These are phyloP conservation scores for Herminia tarsipennalis DNA, from an alignment of 2,888 invertebrate genomes.

Conservation along the genomic window DNA sequence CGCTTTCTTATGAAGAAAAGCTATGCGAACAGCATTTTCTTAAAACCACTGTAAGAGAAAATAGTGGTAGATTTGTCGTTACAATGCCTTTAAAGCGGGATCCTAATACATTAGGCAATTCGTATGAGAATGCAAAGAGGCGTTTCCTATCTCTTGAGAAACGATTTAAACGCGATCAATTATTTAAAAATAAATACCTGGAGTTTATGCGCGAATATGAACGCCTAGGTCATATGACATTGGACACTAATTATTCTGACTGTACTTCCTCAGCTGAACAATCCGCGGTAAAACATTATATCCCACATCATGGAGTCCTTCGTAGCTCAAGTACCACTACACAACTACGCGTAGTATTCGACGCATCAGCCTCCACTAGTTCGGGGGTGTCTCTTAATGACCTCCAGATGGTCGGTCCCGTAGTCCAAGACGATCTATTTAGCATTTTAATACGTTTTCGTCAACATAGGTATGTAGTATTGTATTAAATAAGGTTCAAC, in stretches of 20 bases:
- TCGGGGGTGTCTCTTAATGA: conserved; percentile 33
- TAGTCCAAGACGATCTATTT: conserved; percentile 31
- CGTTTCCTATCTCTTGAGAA: conserved; percentile 21
- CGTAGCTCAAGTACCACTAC: conserved; percentile 31
- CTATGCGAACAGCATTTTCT: conserved; percentile 25
- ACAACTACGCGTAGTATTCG: conserved; percentile 41
- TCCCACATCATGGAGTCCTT: conserved; percentile 42
- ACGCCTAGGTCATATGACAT: conserved; percentile 12
- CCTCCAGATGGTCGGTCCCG: conserved; percentile 24
- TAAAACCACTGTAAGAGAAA: conserved; percentile 15
- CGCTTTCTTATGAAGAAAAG: conserved; percentile 17
- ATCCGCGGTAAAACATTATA: conserved; percentile 32
- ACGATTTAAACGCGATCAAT: background rate
- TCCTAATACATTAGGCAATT: conserved; percentile 26
- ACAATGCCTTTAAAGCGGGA: conserved; percentile 25
- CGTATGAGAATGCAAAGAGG: conserved; percentile 22
- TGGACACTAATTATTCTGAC: background rate
- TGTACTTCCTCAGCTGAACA: background rate
- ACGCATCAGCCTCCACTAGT: conserved; percentile 33
- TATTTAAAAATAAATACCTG: conserved; percentile 8
- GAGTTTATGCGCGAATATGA: conserved; percentile 26
- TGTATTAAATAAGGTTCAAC: background rate
- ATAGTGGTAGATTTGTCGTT: conserved; percentile 33
- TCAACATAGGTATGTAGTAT: conserved; percentile 14
- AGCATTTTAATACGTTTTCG: conserved; percentile 32